A percentile compares a stretch with the other conserved stretches of the same genome.
Evolutionary conservation across 2,113 vertebrate species (phyloP).

Genomic region (Turnix velox): DNA sequence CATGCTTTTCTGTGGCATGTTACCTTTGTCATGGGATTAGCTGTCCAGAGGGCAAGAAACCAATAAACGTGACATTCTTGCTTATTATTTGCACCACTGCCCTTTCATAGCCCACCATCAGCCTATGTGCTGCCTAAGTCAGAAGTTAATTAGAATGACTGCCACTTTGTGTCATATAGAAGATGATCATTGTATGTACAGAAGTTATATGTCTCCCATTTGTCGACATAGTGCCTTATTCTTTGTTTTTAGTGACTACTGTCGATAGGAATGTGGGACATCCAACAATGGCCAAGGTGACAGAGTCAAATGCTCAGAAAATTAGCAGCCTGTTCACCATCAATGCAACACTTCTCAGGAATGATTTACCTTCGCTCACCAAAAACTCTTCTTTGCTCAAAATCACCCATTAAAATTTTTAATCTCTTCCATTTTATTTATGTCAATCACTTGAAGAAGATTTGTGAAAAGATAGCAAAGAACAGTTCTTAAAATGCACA

Average conservation of each 20-base stretch:
- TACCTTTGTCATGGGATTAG: conserved; percentile 32
- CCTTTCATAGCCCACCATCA: conserved; percentile 5
- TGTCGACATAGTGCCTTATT: not conserved
- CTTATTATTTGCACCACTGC: conserved; percentile 45
- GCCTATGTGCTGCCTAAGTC: conserved; percentile 21
- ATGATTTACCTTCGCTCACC: not conserved
- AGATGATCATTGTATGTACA: not conserved
- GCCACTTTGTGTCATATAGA: conserved; percentile 20
- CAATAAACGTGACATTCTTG: conserved; percentile 46
- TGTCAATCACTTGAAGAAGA: conserved; percentile 46
- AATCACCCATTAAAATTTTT: not conserved
- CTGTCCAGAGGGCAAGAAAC: conserved; percentile 58
- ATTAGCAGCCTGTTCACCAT: not conserved
- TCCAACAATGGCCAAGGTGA: not conserved
- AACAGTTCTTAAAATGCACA: conserved; percentile 68
- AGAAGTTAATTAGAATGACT: conserved; percentile 68
- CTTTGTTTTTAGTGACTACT: not conserved
- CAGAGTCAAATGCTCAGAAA: not conserved
- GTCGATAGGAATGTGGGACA: not conserved
- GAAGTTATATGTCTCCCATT: conserved; percentile 16
- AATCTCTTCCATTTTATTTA: conserved; percentile 41
- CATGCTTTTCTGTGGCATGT: not conserved
- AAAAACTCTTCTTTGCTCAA: not conserved
- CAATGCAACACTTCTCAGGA: not conserved
- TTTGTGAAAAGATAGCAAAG: conserved; percentile 61